A percentile compares a stretch with the other conserved stretches of the same genome.
Evolutionary conservation across 2,888 invertebrate genomes (phyloP).

Genomic region (Mycalesis mineus): DNA sequence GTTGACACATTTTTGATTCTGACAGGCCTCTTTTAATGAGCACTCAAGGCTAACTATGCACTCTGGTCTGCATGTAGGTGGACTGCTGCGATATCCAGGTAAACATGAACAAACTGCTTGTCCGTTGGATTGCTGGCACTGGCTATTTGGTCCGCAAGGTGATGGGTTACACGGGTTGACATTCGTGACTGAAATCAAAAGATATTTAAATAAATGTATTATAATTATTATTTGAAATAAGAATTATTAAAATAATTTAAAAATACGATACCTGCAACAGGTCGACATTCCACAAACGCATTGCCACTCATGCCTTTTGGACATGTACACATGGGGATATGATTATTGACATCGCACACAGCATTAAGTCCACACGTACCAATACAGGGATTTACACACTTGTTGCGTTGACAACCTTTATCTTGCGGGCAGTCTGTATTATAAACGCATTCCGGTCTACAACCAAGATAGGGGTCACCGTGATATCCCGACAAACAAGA

Average conservation of each 20-base stretch:
- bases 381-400: conserved; percentile 87
- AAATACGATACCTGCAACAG: conserved; percentile 63
- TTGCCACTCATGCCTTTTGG: conserved; percentile 83
- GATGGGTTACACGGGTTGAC: conserved; percentile 83
- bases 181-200: conserved; percentile 35
- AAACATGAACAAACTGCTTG: conserved; percentile 86
- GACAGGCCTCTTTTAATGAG: conserved; percentile 82
- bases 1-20: conserved; percentile 85
- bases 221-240: not conserved
- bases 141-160: conserved; percentile 86
- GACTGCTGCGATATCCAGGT: conserved; percentile 81
- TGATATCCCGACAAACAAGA: conserved; percentile 80
- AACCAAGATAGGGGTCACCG: conserved; percentile 83
- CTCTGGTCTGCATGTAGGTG: conserved; percentile 88
- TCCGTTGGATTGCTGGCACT: conserved; percentile 81
- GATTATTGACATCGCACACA: conserved; percentile 85
- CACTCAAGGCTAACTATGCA: conserved; percentile 89
- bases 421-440: conserved; percentile 82
- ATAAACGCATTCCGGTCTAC: conserved; percentile 84
- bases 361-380: conserved; percentile 87
- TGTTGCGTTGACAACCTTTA: conserved; percentile 82
- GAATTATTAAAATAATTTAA: not conserved
- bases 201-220: conserved; percentile 33
- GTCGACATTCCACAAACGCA: conserved; percentile 80
- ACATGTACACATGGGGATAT: conserved; percentile 87